Conservation (phyloP, 1,140 invertebrate species). For the Fopius arisanus region DNA sequence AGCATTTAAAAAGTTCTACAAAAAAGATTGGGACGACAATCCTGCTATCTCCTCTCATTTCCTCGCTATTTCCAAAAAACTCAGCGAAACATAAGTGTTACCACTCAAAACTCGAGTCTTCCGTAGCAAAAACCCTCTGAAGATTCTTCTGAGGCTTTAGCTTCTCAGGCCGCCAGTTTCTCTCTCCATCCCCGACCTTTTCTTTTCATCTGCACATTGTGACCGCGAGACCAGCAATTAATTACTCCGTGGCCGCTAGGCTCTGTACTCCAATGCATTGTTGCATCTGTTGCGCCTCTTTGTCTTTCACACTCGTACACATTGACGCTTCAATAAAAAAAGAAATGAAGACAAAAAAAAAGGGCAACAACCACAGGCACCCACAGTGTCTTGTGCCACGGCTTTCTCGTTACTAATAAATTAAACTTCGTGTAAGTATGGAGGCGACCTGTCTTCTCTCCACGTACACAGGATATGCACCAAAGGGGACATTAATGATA, state of each 20-base stretch:
- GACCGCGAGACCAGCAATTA: slow-evolving; percentile 55
- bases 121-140: slow-evolving; percentile 36
- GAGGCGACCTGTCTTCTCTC: slow-evolving; percentile 2
- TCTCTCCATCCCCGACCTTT: slow-evolving; percentile 11
- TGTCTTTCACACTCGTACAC: slow-evolving; percentile 13
- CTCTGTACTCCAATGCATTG: slow-evolving; percentile 44
- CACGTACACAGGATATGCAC: slow-evolving; percentile 4
- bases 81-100: too few species aligned
- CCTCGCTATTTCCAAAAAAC: too few species aligned
- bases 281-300: slow-evolving; percentile 48
- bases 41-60: too few species aligned
- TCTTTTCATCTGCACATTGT: slow-evolving; percentile 45
- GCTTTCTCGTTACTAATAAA: slow-evolving; percentile 29
- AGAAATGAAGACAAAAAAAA: background rate
- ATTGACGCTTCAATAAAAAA: slow-evolving; percentile 17
- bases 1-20: too few species aligned
- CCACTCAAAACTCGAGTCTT: too few species aligned
- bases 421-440: slow-evolving; percentile 35
- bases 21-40: too few species aligned
- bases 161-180: slow-evolving; percentile 25
- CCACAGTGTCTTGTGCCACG: slow-evolving; percentile 22
- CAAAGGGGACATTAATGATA: slow-evolving; percentile 16
- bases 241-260: slow-evolving; percentile 56
- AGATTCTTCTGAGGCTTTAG: slow-evolving; percentile 47
- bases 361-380: slow-evolving; percentile 18